Evolutionary conservation across 2,797 vertebrate genomes (phyloP).

Genomic region (Mus spretus): DNA sequence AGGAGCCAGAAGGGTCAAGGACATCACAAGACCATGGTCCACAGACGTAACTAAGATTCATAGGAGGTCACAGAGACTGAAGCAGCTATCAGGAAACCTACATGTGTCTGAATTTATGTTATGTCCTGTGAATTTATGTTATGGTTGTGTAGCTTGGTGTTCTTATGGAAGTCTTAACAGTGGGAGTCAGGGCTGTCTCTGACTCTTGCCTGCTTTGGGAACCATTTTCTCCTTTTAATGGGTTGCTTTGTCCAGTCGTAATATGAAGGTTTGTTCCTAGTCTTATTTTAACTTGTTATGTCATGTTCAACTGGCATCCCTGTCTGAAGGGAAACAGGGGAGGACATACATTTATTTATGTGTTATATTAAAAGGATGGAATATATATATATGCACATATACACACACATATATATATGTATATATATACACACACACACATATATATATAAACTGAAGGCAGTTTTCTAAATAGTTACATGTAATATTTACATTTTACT

Average conservation of each 20-base stretch:
- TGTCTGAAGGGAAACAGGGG: not conserved
- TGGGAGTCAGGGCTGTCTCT: not conserved
- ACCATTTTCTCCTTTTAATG: not conserved
- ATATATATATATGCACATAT: too few relatives aligned
- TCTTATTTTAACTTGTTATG: not conserved
- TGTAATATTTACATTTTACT: not conserved
- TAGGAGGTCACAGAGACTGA: not conserved
- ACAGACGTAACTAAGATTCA: not conserved
- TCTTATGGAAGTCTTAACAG: not conserved
- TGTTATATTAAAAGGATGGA: not conserved
- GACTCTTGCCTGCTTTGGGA: not conserved
- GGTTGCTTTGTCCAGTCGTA: not conserved
- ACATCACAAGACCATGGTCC: not conserved
- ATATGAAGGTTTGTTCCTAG: not conserved
- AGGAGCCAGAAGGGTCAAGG: not conserved
- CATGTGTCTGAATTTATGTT: not conserved
- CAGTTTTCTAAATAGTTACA: not conserved
- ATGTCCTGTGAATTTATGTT: not conserved
- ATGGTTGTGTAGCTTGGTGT: not conserved
- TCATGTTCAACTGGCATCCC: not conserved
- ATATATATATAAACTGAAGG: not conserved
- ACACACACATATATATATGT: not conserved
- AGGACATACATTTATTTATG: not conserved
- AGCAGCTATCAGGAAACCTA: not conserved
- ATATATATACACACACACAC: too few relatives aligned